Base-by-base conservation (phyloP, 2,113 vertebrate species). In the Macrotis lagotis region DNA sequence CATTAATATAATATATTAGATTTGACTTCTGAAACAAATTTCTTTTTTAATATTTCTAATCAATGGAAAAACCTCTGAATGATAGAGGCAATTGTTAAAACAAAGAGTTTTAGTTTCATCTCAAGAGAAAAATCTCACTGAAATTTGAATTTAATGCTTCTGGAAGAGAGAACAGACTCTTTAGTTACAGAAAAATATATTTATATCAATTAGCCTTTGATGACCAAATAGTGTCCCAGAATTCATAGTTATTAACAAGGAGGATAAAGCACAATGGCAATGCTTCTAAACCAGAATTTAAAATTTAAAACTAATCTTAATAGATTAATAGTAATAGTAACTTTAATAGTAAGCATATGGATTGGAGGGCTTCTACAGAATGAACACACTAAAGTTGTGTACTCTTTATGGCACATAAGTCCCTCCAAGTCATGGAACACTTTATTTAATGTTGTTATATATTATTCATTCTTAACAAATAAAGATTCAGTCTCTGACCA, bases 271-370 rank as follows among this genome's bases (percentile, higher is more conserved):
- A 48, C 50, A 12, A 91, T 47, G 59, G 31, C 25, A 91, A 51
- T 92, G 47, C 3, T 53, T 96, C 89, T 31, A 31, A 8, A 83
- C 25, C 92, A 88, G 91, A 66, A 47, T 89, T 1, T 88, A 25
- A 92, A 52, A 96, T 50, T 88, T 96, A 94, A 96, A 93, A 24
- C 91, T 95, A 92, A 92, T 90, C 92, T 47, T 74, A n/a, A n/a
- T n/a, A n/a, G n/a, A n/a, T n/a, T n/a, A n/a, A n/a, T n/a, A n/a
- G n/a, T n/a, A n/a, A n/a, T n/a, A n/a, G n/a, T n/a, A n/a, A n/a
- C 5, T 50, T 50, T 50, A 50, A 50, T 50, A 50, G 89, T 59
- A 92, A 52, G 26, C 25, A 48, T 47, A 24, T 90, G 28, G 11
- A 66, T 52, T 88, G 90, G 22, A 88, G 51, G 74, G 66, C 48